Conservation (phyloP, 2,888 invertebrate genomes). For the Neoscelio sp. region DNA sequence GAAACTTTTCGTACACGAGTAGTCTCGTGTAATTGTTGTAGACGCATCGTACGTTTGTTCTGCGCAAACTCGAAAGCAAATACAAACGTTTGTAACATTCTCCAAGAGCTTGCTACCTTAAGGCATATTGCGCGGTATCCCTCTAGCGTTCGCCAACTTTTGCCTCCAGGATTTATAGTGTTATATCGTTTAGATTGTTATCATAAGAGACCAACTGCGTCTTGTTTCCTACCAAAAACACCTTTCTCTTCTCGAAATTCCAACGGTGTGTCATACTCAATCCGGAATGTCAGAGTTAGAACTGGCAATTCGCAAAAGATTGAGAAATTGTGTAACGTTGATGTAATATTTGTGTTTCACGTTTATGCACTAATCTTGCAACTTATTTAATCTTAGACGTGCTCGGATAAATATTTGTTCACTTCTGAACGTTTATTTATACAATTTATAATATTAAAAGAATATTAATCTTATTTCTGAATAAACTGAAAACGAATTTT, state of each 20-base stretch:
- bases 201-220: slow-evolving; percentile 62
- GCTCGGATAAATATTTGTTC: no score
- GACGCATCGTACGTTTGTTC: slow-evolving; percentile 25
- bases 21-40: slow-evolving; percentile 10
- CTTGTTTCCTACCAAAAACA: slow-evolving; percentile 51
- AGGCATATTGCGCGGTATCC: slow-evolving; percentile 64
- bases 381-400: background rate
- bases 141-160: slow-evolving; percentile 61
- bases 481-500: no score
- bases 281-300: slow-evolving; percentile 68
- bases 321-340: slow-evolving; percentile 37
- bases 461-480: no score
- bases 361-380: background rate
- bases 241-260: slow-evolving; percentile 60
- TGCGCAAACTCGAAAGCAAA: slow-evolving; percentile 53
- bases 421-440: no score
- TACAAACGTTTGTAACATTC: slow-evolving; percentile 53
- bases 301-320: slow-evolving; percentile 20
- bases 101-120: slow-evolving; percentile 38
- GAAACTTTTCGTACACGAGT: slow-evolving; percentile 13
- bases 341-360: slow-evolving; percentile 1
- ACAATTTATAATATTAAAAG: no score
- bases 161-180: slow-evolving; percentile 65
- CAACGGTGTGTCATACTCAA: slow-evolving; percentile 59
- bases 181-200: slow-evolving; percentile 65